Evolutionary conservation across 1,140 invertebrate genomes (phyloP).

Genomic region (Papilio machaon): DNA sequence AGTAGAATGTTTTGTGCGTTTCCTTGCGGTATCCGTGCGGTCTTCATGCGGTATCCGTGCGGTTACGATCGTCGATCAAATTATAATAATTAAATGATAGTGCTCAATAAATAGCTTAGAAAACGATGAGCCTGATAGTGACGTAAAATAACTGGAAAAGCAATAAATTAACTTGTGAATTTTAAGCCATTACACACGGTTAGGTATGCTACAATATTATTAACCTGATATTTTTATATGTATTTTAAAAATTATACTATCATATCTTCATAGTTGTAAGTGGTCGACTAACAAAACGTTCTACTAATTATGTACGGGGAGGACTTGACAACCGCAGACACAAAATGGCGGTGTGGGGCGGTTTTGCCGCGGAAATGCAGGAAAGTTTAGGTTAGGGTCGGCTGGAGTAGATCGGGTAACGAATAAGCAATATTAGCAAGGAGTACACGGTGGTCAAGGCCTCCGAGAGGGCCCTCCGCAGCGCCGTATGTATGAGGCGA

Average conservation of each 20-base stretch:
- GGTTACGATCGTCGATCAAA: conserved; percentile 69
- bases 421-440: conserved; percentile 39
- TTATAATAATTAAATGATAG: conserved; percentile 74
- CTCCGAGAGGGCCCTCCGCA: conserved; percentile 34
- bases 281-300: conserved; percentile 71
- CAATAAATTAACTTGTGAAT: conserved; percentile 74
- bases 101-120: conserved; percentile 80
- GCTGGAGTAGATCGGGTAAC: not conserved
- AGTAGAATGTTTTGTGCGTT: conserved; percentile 76
- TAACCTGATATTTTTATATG: conserved; percentile 81
- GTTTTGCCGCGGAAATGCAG: not conserved
- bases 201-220: conserved; percentile 73
- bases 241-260: conserved; percentile 80
- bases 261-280: conserved; percentile 81
- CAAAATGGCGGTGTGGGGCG: conserved; percentile 25
- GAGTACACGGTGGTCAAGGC: conserved; percentile 47
- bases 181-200: conserved; percentile 62
- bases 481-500: conserved; percentile 41
- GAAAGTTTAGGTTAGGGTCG: not conserved
- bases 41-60: conserved; percentile 50
- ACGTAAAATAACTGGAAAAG: conserved; percentile 70
- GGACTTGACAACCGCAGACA: conserved; percentile 52
- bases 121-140: conserved; percentile 59
- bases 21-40: conserved; percentile 32
- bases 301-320: conserved; percentile 63